Evolutionary conservation across 92 coral and sea anemone species (phyloP), one percentile per base, ranked within the genome.

Genomic region (Phenganax marumi): DNA sequence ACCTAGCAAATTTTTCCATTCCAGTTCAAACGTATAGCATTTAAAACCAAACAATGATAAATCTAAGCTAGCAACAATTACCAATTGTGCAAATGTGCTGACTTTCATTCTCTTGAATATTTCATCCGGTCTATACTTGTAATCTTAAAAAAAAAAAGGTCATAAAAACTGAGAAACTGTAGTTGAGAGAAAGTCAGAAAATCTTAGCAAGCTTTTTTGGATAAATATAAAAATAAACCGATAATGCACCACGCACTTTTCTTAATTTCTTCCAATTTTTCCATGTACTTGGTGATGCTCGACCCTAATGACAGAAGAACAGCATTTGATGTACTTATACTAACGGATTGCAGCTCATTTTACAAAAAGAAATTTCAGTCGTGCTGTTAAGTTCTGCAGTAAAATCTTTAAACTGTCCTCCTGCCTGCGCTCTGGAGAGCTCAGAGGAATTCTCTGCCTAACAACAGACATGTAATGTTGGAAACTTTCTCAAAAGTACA

Each of bases 61-160:
- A 33, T 33, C 43, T 33, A 33, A 33, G 43, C 47, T 14, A 0
- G 26, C 14, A 11, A 24, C 81, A 76, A 33, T 33, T 81, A 95
- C 98, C 89, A 95, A 89, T 66, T 95, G 98, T 12, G 92, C 97
- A 86, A 95, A 95, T 0, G 98, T 95, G 46, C 90, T 72, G 14
- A 88, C 91, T 81, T 95, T 95, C 92, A 95, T 95, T 64, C 98
- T 84, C 81, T 92, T 95, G 85, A 95, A 95, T 52, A 95, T 95
- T 65, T 95, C 98, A 92, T 95, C 98, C 60, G 92, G 92, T 85
- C 82, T 92, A 83, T 87, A 95, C 84, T 90, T 95, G 84, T 95
- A 92, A 90, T 92, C 98, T 95, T 76, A 57, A 78, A 77, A 24
- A 49, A 73, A 49, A 23, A 19, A 25, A n/a, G 66, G 78, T 81